These are phyloP conservation scores for Epizoanthus rinbou DNA, from an alignment of 92 coral and sea anemone species.

Conservation along the genomic window DNA sequence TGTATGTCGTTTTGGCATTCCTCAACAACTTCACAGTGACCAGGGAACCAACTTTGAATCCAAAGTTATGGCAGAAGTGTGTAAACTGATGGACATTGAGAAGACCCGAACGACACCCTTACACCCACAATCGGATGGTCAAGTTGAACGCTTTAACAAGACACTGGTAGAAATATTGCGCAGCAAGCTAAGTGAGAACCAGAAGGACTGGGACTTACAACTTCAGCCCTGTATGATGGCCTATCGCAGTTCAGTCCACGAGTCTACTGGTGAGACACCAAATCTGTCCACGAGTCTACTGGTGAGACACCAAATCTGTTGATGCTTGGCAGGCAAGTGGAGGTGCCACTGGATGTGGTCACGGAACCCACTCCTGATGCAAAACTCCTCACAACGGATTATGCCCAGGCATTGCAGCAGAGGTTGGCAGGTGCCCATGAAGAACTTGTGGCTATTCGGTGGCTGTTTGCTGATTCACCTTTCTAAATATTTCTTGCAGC, in stretches of 20 bases:
- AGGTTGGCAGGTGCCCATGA: conserved; percentile 56
- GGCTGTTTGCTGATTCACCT: too few relatives aligned
- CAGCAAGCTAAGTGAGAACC: conserved; percentile 59
- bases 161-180: conserved; percentile 60
- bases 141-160: conserved; percentile 56
- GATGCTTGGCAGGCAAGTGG: conserved; percentile 53
- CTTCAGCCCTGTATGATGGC: conserved; percentile 63
- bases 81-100: conserved; percentile 63
- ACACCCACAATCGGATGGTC: conserved; percentile 60
- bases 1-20: conserved; percentile 70
- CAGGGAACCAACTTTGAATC: conserved; percentile 70
- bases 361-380: conserved; percentile 45
- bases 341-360: conserved; percentile 43
- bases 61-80: conserved; percentile 62
- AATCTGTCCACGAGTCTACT: too few relatives aligned
- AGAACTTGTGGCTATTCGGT: too few relatives aligned
- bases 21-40: conserved; percentile 57
- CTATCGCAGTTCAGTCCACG: too few relatives aligned
- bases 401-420: conserved; percentile 48
- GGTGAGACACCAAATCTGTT: conserved; percentile 42
- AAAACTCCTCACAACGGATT: conserved; percentile 33
- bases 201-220: conserved; percentile 58
- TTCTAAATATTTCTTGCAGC: too few relatives aligned
- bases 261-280: too few relatives aligned
- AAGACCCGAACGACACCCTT: conserved; percentile 54